Conservation (phyloP, 2,113 vertebrate species). For the Pseudolaguvia tuberculata region DNA sequence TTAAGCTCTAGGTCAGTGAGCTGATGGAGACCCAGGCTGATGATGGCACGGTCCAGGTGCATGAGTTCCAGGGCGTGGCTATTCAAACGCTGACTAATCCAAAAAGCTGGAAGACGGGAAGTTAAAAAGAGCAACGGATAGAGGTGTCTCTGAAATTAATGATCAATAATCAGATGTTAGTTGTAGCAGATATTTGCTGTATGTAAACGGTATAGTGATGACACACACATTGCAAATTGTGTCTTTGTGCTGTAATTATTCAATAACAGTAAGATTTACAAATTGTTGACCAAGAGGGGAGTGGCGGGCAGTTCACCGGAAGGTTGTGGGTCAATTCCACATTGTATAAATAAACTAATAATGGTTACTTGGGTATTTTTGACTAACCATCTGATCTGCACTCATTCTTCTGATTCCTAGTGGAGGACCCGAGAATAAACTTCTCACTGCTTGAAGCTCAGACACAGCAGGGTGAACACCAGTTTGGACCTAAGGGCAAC, state of each 20-base stretch:
- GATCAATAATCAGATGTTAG: constrained; percentile 22
- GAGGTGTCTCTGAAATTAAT: constrained; percentile 71
- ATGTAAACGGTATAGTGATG: too few relatives aligned
- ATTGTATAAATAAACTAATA: too few relatives aligned
- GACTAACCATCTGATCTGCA: constrained; percentile 72
- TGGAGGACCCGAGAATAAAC: constrained; percentile 70
- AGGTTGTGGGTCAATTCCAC: too few relatives aligned
- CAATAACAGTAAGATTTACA: too few relatives aligned
- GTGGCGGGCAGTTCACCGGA: too few relatives aligned
- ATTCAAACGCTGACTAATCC: constrained; percentile 73
- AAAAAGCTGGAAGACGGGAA: constrained; percentile 67
- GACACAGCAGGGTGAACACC: constrained; percentile 69
- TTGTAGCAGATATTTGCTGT: too few relatives aligned
- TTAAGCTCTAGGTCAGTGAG: constrained; percentile 76
- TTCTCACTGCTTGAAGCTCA: constrained; percentile 72
- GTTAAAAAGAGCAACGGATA: constrained; percentile 83
- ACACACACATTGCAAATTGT: too few relatives aligned
- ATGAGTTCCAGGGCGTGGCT: constrained; percentile 74
- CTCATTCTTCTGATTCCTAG: constrained; percentile 70
- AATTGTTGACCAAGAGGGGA: too few relatives aligned
- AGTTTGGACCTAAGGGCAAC: constrained; percentile 70
- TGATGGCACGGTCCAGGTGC: constrained; percentile 79
- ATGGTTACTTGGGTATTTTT: neutral
- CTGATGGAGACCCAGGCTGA: constrained; percentile 69
- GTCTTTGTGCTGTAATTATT: too few relatives aligned